Evolutionary conservation across 2,888 invertebrate genomes (phyloP), one percentile per base, ranked within the genome.

Genomic region (Micoletzkya japonica): DNA sequence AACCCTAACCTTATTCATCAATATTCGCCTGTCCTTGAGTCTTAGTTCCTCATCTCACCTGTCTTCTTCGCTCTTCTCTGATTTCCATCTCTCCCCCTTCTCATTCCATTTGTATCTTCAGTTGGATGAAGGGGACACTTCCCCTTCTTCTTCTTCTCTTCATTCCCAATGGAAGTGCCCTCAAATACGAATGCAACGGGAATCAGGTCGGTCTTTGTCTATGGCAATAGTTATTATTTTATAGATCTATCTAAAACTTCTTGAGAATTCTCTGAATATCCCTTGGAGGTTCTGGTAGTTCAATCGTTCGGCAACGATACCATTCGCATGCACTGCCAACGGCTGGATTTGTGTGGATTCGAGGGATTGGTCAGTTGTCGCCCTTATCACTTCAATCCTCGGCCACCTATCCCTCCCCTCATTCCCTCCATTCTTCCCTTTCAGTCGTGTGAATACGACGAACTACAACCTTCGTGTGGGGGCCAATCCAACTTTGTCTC

Each of bases 291-390:
- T 14, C 74, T 85, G 6, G 82, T 84, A 28, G 81, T 83, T 10
- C 83, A 83, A 72, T 80, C 76, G 7, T 84, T 84, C 67, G 84
- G 84, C n/a, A 84, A 84, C 72, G 84, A 84, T 69, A 84, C 84
- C 4, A 84, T 84, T 57, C 77, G 84, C 69, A 84, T 84, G 84
- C 84, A 84, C 70, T 84, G 84, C 72, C 84, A 85, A 70, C 71
- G 75, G 37, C 67, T 85, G n/a, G 80, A 85, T 58, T 72, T 84
- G 7, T 84, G 84, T 60, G 84, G 84, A 10, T 80, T 80, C 63
- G 76, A 82, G 36, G 75, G 76, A 54, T 69, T 84, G 77, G 82
- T 82, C 58, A 50, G 76, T 69, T n/a, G n/a, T n/a, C n/a, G n/a
- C 32, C 32, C 28, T 39, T 39, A 26, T 59, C 24, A 24, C 58